These are phyloP conservation scores for Lithobates sylvaticus DNA, from an alignment of 2,797 vertebrate genomes.

Conservation along the genomic window DNA sequence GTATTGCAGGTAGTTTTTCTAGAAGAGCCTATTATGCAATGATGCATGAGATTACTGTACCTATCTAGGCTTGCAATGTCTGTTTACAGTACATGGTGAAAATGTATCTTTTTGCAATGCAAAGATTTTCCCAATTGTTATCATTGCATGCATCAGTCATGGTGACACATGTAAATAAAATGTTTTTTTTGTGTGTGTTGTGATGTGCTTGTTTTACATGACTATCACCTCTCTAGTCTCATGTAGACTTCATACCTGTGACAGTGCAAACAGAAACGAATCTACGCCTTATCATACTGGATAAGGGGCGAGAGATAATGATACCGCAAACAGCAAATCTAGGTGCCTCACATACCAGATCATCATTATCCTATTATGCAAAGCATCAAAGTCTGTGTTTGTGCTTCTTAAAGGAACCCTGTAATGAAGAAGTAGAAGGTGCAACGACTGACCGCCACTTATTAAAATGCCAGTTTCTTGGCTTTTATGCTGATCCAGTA, in stretches of 20 bases:
- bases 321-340: background rate
- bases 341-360: background rate
- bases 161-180: slow-evolving; percentile 2
- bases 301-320: background rate
- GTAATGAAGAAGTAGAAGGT: no score
- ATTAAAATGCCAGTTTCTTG: no score
- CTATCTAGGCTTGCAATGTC: background rate
- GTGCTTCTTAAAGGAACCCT: no score
- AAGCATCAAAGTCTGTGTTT: background rate
- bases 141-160: background rate
- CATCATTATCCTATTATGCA: background rate
- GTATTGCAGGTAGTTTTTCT: background rate
- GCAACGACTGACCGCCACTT: no score
- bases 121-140: slow-evolving; percentile 4
- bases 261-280: background rate
- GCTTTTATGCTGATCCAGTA: no score
- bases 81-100: slow-evolving; percentile 3
- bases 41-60: background rate
- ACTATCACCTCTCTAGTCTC: slow-evolving; percentile 16
- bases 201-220: slow-evolving; percentile 5
- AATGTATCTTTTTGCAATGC: slow-evolving; percentile 33
- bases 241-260: slow-evolving; percentile 13
- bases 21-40: background rate
- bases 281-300: background rate
- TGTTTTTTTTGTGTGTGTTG: background rate